Base-by-base conservation (phyloP, 2,113 vertebrate species). In the Nesogale talazaci region DNA sequence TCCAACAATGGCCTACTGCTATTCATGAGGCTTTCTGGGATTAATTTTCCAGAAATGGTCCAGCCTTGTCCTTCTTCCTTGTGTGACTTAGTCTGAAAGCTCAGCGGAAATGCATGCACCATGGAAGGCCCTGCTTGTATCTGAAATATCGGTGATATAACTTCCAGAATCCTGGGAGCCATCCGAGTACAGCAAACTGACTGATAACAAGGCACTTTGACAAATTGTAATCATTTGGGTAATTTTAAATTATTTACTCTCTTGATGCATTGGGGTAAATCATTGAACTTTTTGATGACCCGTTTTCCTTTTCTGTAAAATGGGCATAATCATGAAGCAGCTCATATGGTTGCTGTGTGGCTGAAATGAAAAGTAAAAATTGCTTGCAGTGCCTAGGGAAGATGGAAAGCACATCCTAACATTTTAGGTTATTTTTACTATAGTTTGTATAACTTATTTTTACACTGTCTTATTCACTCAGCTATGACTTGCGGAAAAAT, bases 221-320 rank as follows among this genome's bases (percentile, higher is more conserved):
- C 56, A 90, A 76, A 38, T 34, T 63, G 12, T 46, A 22, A 52
- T 78, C 19, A 70, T 83, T 72, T 40, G 20, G 19, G 25, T 40
- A 61, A 81, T 77, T 87, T 94, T 84, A 79, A 65, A 84, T 16
- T 88, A 67, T 92, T 92, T 93, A 77, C 63, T 92, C 34, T 27
- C n/a, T 87, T 81, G 23, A 67, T 8, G 15, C 27, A 46, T 9
- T 0, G 52, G 86, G 36, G 25, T 70, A 80, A 89, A 65, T 78
- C 40, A 84, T 79, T 75, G 89, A 84, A 91, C 38, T 1, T 77
- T 72, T 40, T 29, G 25, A 25, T 76, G 42, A 80, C 79, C 27
- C 77, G 31, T 82, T 93, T 93, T 84, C 15, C 23, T 70, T 75
- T 15, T 82, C 22, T 79, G 56, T 79, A 90, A 92, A 92, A 69